A percentile compares a stretch with the other conserved stretches of the same genome.
Conservation (phyloP, 2,113 vertebrate species). For the Psilopogon haemacephalus region DNA sequence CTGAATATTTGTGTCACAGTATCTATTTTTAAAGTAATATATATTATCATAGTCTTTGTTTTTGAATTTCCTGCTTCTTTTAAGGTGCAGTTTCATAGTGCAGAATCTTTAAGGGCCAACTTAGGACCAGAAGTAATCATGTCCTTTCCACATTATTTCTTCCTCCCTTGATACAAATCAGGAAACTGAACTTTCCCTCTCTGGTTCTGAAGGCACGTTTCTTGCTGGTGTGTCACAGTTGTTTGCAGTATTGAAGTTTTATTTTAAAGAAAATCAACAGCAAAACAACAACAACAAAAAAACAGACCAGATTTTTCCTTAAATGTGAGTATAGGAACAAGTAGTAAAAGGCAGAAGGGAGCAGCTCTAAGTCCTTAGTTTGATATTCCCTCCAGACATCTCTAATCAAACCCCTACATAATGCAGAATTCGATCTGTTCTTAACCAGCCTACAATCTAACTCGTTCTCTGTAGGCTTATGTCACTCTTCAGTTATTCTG, state of each 20-base stretch:
- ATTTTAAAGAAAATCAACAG: neutral
- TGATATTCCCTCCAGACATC: neutral
- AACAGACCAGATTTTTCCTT: neutral
- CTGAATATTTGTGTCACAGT: neutral
- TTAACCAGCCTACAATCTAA: neutral
- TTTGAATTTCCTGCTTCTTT: neutral
- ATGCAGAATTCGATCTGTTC: neutral
- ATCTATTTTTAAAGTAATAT: neutral
- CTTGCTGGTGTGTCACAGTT: neutral
- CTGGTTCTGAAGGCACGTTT: neutral
- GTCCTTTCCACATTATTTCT: neutral
- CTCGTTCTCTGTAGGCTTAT: neutral
- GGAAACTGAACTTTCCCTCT: neutral
- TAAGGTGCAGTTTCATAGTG: neutral
- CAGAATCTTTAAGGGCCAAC: neutral
- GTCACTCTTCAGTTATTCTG: neutral
- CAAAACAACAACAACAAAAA: too few species aligned
- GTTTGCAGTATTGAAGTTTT: neutral
- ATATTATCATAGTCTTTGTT: neutral
- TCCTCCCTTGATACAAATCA: neutral
- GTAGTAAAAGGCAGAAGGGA: neutral
- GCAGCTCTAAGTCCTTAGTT: neutral
- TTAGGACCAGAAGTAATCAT: rapidly evolving
- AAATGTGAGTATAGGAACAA: neutral
- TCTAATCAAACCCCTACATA: neutral